Evolutionary conservation across 2,888 invertebrate species (phyloP).

Genomic region (Chironomus tentans): DNA sequence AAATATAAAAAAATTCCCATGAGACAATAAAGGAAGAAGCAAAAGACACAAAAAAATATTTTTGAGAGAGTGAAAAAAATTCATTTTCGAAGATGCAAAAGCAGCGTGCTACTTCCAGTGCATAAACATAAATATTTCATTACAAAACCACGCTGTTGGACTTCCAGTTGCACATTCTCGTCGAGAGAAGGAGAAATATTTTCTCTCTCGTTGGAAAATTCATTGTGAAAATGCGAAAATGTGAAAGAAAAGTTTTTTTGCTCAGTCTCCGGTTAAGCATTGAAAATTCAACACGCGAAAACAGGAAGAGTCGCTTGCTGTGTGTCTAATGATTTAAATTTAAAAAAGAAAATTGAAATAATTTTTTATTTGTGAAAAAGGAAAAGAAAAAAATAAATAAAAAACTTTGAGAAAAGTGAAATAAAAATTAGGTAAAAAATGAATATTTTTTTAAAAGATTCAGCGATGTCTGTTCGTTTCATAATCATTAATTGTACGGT

Average conservation of each 20-base stretch:
- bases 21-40: neutral
- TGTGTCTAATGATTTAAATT: neutral
- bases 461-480: neutral
- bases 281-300: slow-evolving; percentile 22
- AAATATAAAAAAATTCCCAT: neutral
- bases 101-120: neutral
- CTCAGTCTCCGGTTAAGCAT: slow-evolving; percentile 24
- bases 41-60: neutral
- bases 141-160: neutral
- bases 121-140: neutral
- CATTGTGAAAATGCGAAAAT: neutral
- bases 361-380: neutral
- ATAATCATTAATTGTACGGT: neutral
- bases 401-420: neutral
- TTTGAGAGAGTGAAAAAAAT: neutral
- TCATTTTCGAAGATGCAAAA: neutral
- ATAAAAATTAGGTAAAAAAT: neutral
- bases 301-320: neutral
- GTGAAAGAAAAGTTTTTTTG: neutral
- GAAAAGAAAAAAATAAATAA: neutral
- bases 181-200: neutral
- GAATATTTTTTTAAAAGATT: neutral
- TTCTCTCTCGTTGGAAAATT: slow-evolving; percentile 9
- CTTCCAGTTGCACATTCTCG: neutral
- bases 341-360: neutral